Conservation (phyloP, 2,797 vertebrate genomes). For the Delichon dasypus region DNA sequence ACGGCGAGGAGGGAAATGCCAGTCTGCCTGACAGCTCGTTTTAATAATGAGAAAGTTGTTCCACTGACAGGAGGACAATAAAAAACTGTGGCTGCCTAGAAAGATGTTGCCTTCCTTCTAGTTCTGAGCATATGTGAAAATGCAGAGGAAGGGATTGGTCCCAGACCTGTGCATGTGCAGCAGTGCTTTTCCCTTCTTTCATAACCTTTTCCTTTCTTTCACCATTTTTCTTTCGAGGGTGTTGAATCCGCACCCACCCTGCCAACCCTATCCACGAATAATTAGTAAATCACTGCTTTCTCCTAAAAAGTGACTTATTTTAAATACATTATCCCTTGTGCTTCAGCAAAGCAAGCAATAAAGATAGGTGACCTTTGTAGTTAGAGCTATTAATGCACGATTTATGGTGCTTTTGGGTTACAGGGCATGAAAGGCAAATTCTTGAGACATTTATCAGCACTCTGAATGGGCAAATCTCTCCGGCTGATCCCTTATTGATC, state of each 20-base stretch:
- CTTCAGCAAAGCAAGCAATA: background rate
- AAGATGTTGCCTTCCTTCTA: background rate
- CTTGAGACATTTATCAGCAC: background rate
- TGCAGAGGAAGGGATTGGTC: background rate
- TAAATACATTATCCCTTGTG: background rate
- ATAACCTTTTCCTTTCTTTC: background rate
- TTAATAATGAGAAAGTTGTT: constrained; percentile 60
- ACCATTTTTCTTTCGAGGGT: background rate
- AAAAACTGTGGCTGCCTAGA: constrained; percentile 17
- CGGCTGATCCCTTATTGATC: background rate
- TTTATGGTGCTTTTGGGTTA: background rate
- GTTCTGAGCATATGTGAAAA: background rate
- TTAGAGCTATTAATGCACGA: background rate
- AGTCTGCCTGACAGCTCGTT: constrained; percentile 67
- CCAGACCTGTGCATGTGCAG: background rate
- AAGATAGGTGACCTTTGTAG: background rate
- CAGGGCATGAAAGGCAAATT: background rate
- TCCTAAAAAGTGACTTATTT: background rate
- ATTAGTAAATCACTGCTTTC: background rate
- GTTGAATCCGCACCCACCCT: background rate
- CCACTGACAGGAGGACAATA: constrained; percentile 52
- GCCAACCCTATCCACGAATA: background rate
- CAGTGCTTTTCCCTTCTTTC: background rate
- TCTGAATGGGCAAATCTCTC: background rate
- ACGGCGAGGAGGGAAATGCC: constrained; percentile 33